Percentiles rank a stretch among this genome's conserved stretches.
Conservation (phyloP, 2,888 invertebrate species). For the Gari tellinella region DNA sequence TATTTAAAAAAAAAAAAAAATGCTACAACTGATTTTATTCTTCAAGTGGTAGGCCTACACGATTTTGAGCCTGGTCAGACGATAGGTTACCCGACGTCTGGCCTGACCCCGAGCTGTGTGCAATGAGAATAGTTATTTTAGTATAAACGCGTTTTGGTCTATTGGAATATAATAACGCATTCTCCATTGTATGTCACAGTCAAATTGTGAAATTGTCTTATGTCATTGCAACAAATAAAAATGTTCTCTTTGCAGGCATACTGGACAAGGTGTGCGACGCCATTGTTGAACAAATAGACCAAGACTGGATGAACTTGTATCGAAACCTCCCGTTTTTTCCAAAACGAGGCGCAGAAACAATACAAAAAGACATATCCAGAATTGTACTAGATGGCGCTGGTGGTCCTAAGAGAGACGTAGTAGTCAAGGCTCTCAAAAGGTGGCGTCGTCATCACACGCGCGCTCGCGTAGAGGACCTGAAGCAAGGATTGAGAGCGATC, state of each 20-base stretch:
- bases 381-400: slow-evolving; percentile 66
- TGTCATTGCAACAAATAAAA: too few relatives aligned
- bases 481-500: slow-evolving; percentile 68
- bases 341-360: slow-evolving; percentile 73
- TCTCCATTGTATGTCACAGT: too few relatives aligned
- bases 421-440: slow-evolving; percentile 67
- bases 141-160: too few relatives aligned
- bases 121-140: too few relatives aligned
- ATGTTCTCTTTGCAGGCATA: slow-evolving; percentile 66
- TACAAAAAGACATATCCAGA: slow-evolving; percentile 76
- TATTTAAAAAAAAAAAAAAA: too few relatives aligned
- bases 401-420: slow-evolving; percentile 60
- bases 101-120: too few relatives aligned
- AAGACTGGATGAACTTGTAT: slow-evolving; percentile 79
- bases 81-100: too few relatives aligned
- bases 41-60: too few relatives aligned
- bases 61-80: too few relatives aligned
- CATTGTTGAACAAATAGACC: slow-evolving; percentile 68
- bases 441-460: slow-evolving; percentile 80
- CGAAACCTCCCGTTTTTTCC: slow-evolving; percentile 78
- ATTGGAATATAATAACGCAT: too few relatives aligned
- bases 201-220: too few relatives aligned
- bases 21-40: too few relatives aligned
- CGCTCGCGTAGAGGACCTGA: slow-evolving; percentile 76
- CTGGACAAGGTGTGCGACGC: slow-evolving; percentile 73